Conservation (phyloP, 2,888 invertebrate genomes). For the Pyralis farinalis region DNA sequence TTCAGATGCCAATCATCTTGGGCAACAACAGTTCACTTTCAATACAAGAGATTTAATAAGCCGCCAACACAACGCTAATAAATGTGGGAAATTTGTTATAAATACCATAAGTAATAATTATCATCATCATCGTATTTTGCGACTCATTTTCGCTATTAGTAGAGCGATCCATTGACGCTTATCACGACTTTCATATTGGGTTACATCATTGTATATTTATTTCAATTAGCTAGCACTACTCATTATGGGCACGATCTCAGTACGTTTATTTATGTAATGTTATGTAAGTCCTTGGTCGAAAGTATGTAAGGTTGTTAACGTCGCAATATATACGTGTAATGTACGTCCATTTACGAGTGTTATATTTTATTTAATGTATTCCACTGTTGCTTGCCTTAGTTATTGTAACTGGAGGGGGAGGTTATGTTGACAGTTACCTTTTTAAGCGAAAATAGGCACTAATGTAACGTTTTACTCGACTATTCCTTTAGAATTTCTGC, state of each 20-base stretch:
- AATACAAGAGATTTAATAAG: no score
- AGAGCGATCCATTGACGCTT: no score
- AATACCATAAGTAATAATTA: no score
- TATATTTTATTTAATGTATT: conserved; percentile 19
- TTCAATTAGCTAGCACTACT: conserved; percentile 42
- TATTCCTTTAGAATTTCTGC: conserved; percentile 2
- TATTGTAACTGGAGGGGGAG: background rate
- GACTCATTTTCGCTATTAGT: no score
- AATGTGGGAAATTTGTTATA: no score
- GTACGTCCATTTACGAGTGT: conserved; percentile 21
- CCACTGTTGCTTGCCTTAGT: conserved; percentile 17
- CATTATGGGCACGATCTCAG: conserved; percentile 73
- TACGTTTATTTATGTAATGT: conserved; percentile 49
- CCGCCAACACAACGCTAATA: no score
- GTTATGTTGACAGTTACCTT: background rate
- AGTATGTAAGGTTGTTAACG: conserved; percentile 28
- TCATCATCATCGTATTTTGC: no score
- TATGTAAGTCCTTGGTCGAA: conserved; percentile 49
- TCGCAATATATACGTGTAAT: conserved; percentile 10
- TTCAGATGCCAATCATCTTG: no score
- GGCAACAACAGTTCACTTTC: no score
- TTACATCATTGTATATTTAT: conserved; percentile 14
- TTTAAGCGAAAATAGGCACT: background rate
- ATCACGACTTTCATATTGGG: no score
- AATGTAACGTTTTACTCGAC: background rate